Evolutionary conservation across 2,797 vertebrate species (phyloP), one percentile per base, ranked within the genome.

Genomic region (Linurgus olivaceus): DNA sequence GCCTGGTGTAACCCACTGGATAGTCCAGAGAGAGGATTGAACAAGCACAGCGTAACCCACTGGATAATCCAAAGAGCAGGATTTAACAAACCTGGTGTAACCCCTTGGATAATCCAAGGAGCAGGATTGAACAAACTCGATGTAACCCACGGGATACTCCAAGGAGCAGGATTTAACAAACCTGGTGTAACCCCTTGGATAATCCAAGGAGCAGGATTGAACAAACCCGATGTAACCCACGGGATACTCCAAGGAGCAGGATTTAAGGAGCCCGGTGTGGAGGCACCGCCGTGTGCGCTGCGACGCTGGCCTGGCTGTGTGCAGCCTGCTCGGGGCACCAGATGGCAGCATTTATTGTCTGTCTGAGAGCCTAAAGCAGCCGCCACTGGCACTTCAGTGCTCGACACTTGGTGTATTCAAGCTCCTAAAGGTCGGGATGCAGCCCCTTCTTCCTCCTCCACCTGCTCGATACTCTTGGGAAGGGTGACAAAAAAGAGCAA

Each of bases 291-390:
- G 45, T 0, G 25, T 7, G 4, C 0, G 28, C 5, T 5, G 42
- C 4, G 20, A 2, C 21, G 78, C 31, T 1, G 17, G 40, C 28
- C 48, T 12, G 1, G 2, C 7, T 13, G 48, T 31, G 90, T 52
- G 76, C 72, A 44, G 85, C 42, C 9, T 7, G 15, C 38, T 45
- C 16, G 1, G 58, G 54, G 92, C 97, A 95, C 35, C 96, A 97
- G 97, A 74, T 94, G 97, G 96, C 96, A 94, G 95, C 55, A 96
- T 94, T 93, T 80, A 68, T 93, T 96, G 84, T 11, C 42, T 78
- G 63, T 13, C 38, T 31, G 71, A 77, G 35, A 35, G 11, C 62
- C 40, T 2, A 7, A 31, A 86, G 67, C 61, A 52, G 80, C 50
- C 7, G 0, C 11, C 44, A 4, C 47, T 1, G 20, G 38, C 57